A percentile compares a stretch with the other conserved stretches of the same genome.
These are phyloP conservation scores for Listronotus oregonensis DNA, from an alignment of 1,140 invertebrate genomes.

Conservation along the genomic window DNA sequence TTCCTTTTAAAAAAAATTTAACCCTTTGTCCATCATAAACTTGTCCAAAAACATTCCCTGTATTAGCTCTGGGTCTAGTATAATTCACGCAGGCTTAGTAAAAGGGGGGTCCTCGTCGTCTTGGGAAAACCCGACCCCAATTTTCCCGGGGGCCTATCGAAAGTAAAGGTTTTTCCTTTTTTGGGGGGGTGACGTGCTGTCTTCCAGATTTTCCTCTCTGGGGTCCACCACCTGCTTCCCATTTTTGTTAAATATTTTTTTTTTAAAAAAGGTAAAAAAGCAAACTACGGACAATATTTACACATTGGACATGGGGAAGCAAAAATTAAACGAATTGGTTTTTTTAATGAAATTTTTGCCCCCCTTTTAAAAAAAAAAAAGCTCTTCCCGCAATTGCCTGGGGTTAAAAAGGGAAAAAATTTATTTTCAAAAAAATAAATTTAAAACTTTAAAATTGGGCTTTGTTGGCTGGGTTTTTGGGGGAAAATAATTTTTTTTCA, in stretches of 20 bases:
- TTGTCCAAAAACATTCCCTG: conserved; percentile 57
- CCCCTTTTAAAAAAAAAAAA: no score
- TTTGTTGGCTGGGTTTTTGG: no score
- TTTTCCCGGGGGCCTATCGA: conserved; percentile 79
- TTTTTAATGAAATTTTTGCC: no score
- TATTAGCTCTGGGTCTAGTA: conserved; percentile 70
- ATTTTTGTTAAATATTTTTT: conserved; percentile 55
- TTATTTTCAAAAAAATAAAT: no score
- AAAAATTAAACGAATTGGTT: no score
- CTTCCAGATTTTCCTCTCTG: conserved; percentile 67
- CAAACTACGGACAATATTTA: conserved; percentile 6
- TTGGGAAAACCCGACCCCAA: conserved; percentile 63
- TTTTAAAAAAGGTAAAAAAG: conserved; percentile 11
- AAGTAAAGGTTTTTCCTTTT: conserved; percentile 84
- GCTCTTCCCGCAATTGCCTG: no score
- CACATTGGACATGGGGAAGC: conserved; percentile 6
- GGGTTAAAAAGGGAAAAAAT: no score
- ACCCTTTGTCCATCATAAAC: no score
- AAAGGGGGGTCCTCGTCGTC: conserved; percentile 83
- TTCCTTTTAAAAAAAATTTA: no score
- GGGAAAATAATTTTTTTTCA: no score
- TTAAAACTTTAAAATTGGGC: no score
- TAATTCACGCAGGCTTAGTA: conserved; percentile 63
- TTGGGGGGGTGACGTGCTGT: conserved; percentile 66
- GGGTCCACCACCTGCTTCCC: conserved; percentile 75